Evolutionary conservation across 2,888 invertebrate species (phyloP).

Genomic region (Napeogenes sylphis): DNA sequence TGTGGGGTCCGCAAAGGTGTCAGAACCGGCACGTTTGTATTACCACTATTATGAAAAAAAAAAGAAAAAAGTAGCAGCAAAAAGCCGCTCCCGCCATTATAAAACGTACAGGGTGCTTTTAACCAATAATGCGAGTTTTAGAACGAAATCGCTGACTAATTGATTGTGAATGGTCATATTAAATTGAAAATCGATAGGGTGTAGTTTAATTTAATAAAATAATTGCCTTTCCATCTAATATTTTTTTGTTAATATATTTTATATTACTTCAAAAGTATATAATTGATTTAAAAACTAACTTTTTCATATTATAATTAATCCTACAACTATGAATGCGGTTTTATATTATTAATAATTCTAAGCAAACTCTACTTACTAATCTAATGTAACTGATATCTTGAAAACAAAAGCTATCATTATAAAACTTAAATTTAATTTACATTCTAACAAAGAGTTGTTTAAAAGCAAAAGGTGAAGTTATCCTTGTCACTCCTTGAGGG

Average conservation of each 20-base stretch:
- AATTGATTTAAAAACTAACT: neutral
- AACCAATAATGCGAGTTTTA: slow-evolving; percentile 57
- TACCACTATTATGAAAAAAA: slow-evolving; percentile 68
- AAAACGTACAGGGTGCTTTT: slow-evolving; percentile 53
- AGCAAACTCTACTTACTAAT: neutral
- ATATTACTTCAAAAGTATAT: neutral
- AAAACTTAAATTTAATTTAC: neutral
- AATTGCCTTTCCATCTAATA: neutral
- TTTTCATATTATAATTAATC: too few species aligned
- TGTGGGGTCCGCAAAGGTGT: slow-evolving; percentile 75
- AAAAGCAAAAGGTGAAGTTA: slow-evolving; percentile 40
- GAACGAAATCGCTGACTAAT: slow-evolving; percentile 70
- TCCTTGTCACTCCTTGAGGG: slow-evolving; percentile 32
- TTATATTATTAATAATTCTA: neutral
- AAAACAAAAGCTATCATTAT: slow-evolving; percentile 4
- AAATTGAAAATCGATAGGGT: slow-evolving; percentile 57
- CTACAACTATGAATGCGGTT: neutral
- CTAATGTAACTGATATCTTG: neutral
- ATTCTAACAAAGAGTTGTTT: neutral
- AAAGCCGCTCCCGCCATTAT: slow-evolving; percentile 60
- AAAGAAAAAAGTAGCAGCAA: slow-evolving; percentile 51
- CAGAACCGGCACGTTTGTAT: slow-evolving; percentile 71
- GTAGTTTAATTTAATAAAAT: slow-evolving; percentile 21
- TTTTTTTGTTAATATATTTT: neutral
- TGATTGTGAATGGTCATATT: slow-evolving; percentile 65